Evolutionary conservation across 2,797 vertebrate species (phyloP), one percentile per base, ranked within the genome.

Genomic region (Helarctos malayanus): DNA sequence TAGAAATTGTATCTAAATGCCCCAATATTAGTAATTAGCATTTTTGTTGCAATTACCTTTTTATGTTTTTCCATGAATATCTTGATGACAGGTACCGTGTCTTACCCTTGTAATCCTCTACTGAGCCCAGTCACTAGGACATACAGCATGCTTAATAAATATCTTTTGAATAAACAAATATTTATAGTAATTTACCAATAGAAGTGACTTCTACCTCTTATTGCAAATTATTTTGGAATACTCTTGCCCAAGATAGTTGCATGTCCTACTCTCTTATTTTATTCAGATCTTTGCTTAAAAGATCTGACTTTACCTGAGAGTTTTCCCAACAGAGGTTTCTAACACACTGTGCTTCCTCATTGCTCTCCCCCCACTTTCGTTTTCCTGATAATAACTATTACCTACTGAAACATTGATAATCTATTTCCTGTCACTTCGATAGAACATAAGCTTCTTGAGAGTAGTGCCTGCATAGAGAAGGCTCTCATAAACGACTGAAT

Each of bases 1-100:
- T 56, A 87, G 79, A 90, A 84, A 86, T 73, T 35, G 3, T 47
- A 82, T 56, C 87, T 69, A 68, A 90, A 61, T 79, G 29, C 18
- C 61, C n/a, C 16, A 32, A 56, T 89, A 80, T 69, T 68, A 7
- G 32, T 63, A 69, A 73, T 56, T 71, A 75, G 4, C 27, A 92
- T 69, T 82, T 95, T 93, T 91, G 47, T 49, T 87, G 45, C 63
- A 90, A 95, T 91, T 95, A 92, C 10, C 3, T 89, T 79, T 76
- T 78, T 41, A 63, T 75, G 23, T 27, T 95, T 96, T 91, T 94
- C 35, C 75, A 80, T n/a, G 29, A 95, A 89, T 68, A 35, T 82
- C 47, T 73, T 80, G 32, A 65, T 71, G 87, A 87, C 29, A 57
- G 12, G 14, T 3, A 47, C 27, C 14, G 0, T 86, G 57, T 54